phyloP scores from a whole-genome alignment of 2,888 invertebrate species.

The Marasmarcha lunaedactyla region DNA sequence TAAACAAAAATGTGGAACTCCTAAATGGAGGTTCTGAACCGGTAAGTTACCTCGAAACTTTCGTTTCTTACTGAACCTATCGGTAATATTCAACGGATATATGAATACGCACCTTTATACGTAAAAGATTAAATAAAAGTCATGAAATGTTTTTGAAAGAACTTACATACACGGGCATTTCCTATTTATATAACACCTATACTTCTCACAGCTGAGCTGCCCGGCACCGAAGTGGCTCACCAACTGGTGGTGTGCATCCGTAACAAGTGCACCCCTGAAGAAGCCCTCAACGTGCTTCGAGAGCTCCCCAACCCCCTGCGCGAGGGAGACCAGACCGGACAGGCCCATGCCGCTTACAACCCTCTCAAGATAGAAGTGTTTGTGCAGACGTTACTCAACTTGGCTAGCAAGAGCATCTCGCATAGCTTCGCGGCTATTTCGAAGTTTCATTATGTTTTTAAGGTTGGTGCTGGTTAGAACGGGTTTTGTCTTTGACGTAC shows the following conservation, averaged over 20 bases:
- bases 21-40: too few relatives aligned
- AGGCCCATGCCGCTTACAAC: slow-evolving; percentile 81
- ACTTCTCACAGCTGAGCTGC: slow-evolving; percentile 72
- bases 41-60: too few relatives aligned
- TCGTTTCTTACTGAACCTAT: too few relatives aligned
- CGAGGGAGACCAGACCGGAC: slow-evolving; percentile 74
- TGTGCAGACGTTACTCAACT: slow-evolving; percentile 92
- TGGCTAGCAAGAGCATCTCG: slow-evolving; percentile 97
- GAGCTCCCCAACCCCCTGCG: slow-evolving; percentile 86
- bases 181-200: slow-evolving; percentile 8
- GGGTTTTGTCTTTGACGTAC: too few relatives aligned
- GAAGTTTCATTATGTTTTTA: slow-evolving; percentile 93
- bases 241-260: slow-evolving; percentile 89
- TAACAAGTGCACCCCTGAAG: slow-evolving; percentile 90
- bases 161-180: too few relatives aligned
- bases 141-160: too few relatives aligned
- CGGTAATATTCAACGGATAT: too few relatives aligned
- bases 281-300: slow-evolving; percentile 87
- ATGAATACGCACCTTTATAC: too few relatives aligned
- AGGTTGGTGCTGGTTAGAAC: slow-evolving; percentile 76
- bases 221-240: slow-evolving; percentile 87
- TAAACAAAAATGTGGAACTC: too few relatives aligned
- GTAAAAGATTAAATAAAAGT: too few relatives aligned
- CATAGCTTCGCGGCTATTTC: slow-evolving; percentile 99
- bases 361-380: slow-evolving; percentile 96